Base-by-base conservation (phyloP, 2,113 vertebrate species). In the Paramormyrops kingsleyae region DNA sequence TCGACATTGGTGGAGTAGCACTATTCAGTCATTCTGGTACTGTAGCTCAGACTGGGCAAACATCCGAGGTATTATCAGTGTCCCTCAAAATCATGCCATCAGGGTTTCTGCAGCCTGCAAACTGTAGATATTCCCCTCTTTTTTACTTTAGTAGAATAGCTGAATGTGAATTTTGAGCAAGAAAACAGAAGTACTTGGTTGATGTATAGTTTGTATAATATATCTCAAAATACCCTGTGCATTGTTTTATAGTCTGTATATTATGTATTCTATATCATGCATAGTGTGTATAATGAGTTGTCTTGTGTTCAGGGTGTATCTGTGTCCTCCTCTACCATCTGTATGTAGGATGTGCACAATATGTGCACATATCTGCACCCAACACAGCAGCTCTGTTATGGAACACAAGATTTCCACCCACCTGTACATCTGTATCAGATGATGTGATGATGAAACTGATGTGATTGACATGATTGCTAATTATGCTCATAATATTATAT, bases 31-130 rank as follows among this genome's bases (percentile, higher is more conserved):
- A 87, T 87, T 87, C 31, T 87, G 85, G 50, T 39, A n/a, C n/a
- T n/a, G n/a, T n/a, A 87, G 85, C 35, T 87, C 49, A 53, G 50
- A 53, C 49, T 35, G 17, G 85, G 50, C 47, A 87, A 87, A 87
- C 50, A 87, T 53, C 24, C 17, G 50, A 39, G 85, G 85, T 21
- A 53, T 56, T 87, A 56, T 39, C 50, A 50, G 49, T 56, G 85
- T 87, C 85, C 50, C 49, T 53, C 84, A 53, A 87, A 49, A 53
- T 39, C 85, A 39, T 87, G 50, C 85, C 50, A n/a, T 87, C 31
- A 19, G 44, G 50, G 49, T n/a, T 87, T 53, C 15, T 50, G 85
- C 85, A 1, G 27, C 12, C 85, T 87, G 47, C 19, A 42, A 39
- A 19, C 27, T 52, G 15, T 35, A 35, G 85, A 87, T 87, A 56